A percentile compares a stretch with the other conserved stretches of the same genome.
Evolutionary conservation across 2,888 invertebrate genomes (phyloP).

Genomic region (Halictus quadricinctus): DNA sequence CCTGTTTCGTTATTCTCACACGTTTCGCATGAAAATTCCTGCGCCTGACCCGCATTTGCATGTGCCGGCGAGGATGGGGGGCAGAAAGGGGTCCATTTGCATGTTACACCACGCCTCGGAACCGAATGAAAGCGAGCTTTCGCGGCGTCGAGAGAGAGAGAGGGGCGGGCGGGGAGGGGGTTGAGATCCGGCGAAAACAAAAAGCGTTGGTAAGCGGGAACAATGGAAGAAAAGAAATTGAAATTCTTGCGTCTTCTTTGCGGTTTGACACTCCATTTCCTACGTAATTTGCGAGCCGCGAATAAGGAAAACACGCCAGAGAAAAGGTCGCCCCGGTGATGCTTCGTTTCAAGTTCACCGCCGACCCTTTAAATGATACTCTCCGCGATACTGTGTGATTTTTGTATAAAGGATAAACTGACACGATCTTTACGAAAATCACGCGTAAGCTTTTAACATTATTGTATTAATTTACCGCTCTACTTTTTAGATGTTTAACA

Average conservation of each 20-base stretch:
- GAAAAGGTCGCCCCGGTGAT: background rate
- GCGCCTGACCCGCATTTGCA: conserved; percentile 52
- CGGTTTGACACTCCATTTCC: conserved; percentile 31
- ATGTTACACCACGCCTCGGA: conserved; percentile 51
- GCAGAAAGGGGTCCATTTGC: conserved; percentile 56
- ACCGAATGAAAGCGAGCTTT: conserved; percentile 50
- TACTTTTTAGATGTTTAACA: background rate
- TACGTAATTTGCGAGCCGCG: conserved; percentile 16
- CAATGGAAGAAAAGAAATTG: background rate
- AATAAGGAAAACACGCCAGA: background rate
- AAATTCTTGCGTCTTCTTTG: conserved; percentile 20
- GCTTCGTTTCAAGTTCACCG: background rate
- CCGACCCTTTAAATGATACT: background rate
- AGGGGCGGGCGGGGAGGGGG: background rate
- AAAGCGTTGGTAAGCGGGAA: background rate
- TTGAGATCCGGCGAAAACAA: conserved; percentile 18
- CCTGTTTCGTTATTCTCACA: conserved; percentile 61
- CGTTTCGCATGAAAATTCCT: conserved; percentile 59
- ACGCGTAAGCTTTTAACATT: background rate
- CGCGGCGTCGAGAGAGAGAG: background rate
- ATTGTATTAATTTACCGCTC: background rate
- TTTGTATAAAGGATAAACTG: no score
- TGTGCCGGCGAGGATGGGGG: conserved; percentile 31
- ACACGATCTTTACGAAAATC: background rate
- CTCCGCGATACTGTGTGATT: no score